Base-by-base conservation (phyloP, 1,140 invertebrate genomes). In the Maconellicoccus hirsutus region DNA sequence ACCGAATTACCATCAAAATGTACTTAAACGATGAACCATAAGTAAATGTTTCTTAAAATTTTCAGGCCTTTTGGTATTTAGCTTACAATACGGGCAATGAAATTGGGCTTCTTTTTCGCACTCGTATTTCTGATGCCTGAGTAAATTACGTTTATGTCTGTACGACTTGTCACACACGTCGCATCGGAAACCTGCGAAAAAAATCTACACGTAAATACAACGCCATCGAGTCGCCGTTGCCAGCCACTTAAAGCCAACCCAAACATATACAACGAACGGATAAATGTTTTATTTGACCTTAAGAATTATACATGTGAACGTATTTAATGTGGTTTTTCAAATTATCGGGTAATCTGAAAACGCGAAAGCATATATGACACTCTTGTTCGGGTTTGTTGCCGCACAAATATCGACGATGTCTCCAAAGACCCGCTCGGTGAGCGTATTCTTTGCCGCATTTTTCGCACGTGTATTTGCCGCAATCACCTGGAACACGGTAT, bases 61-160 rank as follows among this genome's bases (percentile, higher is more conserved):
- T 21, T 71, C 59, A 33, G 59, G 59, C 25, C 59, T 59, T 66
- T 59, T 71, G 19, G 59, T 33, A 23, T 61, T 21, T 14, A 63
- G 29, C 12, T 66, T 69, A 42, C 72, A 73, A 70, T 63, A 70
- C 1, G 27, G 26, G 74, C 87, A 87, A 75, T 83, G 80, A 79
- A 87, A 89, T 73, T 83, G 82, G 1, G 87, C 86, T 72, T 83
- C 81, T 73, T 86, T 84, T 8, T 71, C 72, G 70, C 73, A 76
- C 23, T 74, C 73, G 42, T 69, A 61, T 23, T 69, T 72, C 0
- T 73, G 38, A 71, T 75, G 74, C 27, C 69, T 71, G 19, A 14
- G 66, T 21, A 75, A 27, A 26, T 71, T 70, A 71, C 80, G 78
- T 12, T 82, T 76, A 75, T 81, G 79, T 1, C 79, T 79, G 59